These are phyloP conservation scores for Philypnodon macrostomus DNA, from an alignment of 2,797 vertebrate species.

Conservation along the genomic window DNA sequence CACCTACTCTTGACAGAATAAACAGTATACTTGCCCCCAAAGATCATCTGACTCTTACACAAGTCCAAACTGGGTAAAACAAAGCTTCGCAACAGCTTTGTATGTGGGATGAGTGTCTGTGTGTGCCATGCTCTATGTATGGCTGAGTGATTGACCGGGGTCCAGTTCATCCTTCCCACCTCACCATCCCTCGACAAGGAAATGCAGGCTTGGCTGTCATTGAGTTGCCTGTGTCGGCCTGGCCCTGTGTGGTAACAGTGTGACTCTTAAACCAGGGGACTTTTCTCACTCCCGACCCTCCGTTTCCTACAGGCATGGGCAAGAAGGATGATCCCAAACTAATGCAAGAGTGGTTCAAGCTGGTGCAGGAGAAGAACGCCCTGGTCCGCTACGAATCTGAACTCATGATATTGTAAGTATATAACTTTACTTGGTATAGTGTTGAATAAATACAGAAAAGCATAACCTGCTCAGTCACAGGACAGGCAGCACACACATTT, in stretches of 20 bases:
- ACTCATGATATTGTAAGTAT: constrained; percentile 99
- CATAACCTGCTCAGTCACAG: too few species aligned
- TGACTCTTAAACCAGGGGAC: background rate
- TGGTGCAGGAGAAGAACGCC: constrained; percentile 98
- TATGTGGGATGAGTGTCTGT: constrained; percentile 17
- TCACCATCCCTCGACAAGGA: constrained; percentile 58
- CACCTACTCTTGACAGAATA: background rate
- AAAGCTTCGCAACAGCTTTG: constrained; percentile 41
- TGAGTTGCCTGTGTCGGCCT: constrained; percentile 59
- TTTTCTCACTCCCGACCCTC: constrained; percentile 18
- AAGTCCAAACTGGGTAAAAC: constrained; percentile 61
- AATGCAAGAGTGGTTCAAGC: constrained; percentile 99
- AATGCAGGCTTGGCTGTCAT: constrained; percentile 77
- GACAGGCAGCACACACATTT: too few species aligned
- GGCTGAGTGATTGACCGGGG: constrained; percentile 34
- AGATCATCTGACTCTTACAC: constrained; percentile 32
- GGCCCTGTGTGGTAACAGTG: constrained; percentile 35
- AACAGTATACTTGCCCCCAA: constrained; percentile 18
- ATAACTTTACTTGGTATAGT: background rate
- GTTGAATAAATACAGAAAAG: too few species aligned
- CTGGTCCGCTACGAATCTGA: constrained; percentile 98
- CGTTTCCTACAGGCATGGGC: constrained; percentile 88
- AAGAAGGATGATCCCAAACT: constrained; percentile 99
- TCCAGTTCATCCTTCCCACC: constrained; percentile 45
- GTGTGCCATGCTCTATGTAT: constrained; percentile 32